Base-by-base conservation (phyloP, 2,113 vertebrate species). In the Sarotherodon lohbergeri region DNA sequence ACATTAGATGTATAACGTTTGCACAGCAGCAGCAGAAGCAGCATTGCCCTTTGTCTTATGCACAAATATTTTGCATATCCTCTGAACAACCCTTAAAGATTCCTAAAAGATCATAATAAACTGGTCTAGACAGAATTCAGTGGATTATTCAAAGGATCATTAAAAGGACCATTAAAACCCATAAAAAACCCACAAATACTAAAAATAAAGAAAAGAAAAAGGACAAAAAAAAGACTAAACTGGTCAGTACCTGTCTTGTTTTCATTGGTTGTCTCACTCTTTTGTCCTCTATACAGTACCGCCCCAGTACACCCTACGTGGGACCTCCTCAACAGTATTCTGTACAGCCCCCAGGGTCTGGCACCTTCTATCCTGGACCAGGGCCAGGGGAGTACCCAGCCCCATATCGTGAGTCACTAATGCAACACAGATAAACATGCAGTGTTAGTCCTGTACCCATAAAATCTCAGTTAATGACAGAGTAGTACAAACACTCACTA, bases 271-370 rank as follows among this genome's bases (percentile, higher is more conserved):
- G 36, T 9, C 17, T 59, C 32, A 82, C n/a, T 54, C 27, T 48
- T 29, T 29, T 76, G 9, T 19, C 56, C 22, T 83, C 32, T 88
- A 57, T 92, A 13, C 91, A 99, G 98, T 99, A 99, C 94, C 98
- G 98, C 57, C 99, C 98, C 94, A 98, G 97, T 17, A 96, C 98
- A 50, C 97, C 98, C 0, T 99, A 98, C 0, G 98, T 99, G 4
- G 98, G 98, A 59, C 97, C 98, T 7, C 98, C 98, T 1, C 98
- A 99, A 91, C 99, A 99, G 95, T 99, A 99, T 93, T 97, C 98
- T 5, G 97, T 99, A 68, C 99, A 99, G 71, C 98, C 98, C 0
- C 98, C 98, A 0, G 98, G 98, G 39, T 97, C 98, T 3, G 97
- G 97, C 88, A 97, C 98, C 79, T 99, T 99, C 86, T 99, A 98